These are phyloP conservation scores for Caenorhabditis sp. DNA, from an alignment of 2,888 invertebrate genomes.

Conservation along the genomic window DNA sequence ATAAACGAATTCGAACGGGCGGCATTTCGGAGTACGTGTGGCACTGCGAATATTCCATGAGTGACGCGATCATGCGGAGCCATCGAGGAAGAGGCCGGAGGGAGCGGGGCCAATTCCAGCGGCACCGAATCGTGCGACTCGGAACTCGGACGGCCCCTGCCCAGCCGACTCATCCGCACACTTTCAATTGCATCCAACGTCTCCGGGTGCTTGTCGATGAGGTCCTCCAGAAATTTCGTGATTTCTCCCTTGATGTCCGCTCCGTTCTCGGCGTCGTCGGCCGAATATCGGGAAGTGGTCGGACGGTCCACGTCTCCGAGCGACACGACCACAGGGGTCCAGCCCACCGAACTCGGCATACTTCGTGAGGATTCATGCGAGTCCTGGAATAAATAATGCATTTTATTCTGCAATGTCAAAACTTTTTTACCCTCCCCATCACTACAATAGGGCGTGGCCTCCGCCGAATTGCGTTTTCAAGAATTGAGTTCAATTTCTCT, in stretches of 20 bases:
- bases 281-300: slow-evolving; percentile 54
- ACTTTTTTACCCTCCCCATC: too few species aligned
- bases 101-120: slow-evolving; percentile 18
- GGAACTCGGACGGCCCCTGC: slow-evolving; percentile 30
- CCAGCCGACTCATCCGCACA: slow-evolving; percentile 69
- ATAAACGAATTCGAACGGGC: slow-evolving; percentile 50
- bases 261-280: slow-evolving; percentile 54
- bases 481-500: too few species aligned
- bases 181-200: slow-evolving; percentile 78
- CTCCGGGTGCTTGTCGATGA: slow-evolving; percentile 79
- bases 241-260: slow-evolving; percentile 74
- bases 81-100: slow-evolving; percentile 9
- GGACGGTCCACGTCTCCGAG: slow-evolving; percentile 51
- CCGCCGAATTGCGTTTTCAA: too few species aligned
- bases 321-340: slow-evolving; percentile 63
- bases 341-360: slow-evolving; percentile 56
- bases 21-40: slow-evolving; percentile 45
- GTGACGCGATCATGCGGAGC: slow-evolving; percentile 5
- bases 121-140: slow-evolving; percentile 33
- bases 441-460: too few species aligned
- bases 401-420: too few species aligned
- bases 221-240: slow-evolving; percentile 76
- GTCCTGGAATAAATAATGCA: slow-evolving; percentile 14
- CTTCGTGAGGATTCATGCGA: slow-evolving; percentile 54
- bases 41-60: slow-evolving; percentile 43